A percentile compares a stretch with the other conserved stretches of the same genome.
These are phyloP conservation scores for Parazoanthus swiftii DNA, from an alignment of 92 coral and sea anemone species.

Conservation along the genomic window DNA sequence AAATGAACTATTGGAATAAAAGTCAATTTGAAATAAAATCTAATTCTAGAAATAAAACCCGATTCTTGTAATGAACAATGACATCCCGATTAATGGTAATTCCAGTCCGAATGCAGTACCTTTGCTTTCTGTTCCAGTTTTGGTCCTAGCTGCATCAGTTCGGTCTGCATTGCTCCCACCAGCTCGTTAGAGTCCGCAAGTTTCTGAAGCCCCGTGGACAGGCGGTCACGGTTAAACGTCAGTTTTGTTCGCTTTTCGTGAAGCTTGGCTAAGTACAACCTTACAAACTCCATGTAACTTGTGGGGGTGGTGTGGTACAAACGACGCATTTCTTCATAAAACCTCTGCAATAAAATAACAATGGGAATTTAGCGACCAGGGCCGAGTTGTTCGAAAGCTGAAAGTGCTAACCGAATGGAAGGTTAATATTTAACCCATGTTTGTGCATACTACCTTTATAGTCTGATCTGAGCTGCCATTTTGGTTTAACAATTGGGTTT, in stretches of 20 bases:
- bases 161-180: slow-evolving; percentile 87
- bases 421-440: too few species aligned
- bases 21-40: too few species aligned
- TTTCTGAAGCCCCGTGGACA: slow-evolving; percentile 77
- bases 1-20: background rate
- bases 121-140: slow-evolving; percentile 81
- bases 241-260: slow-evolving; percentile 73
- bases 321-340: slow-evolving; percentile 78
- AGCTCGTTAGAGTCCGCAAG: slow-evolving; percentile 80
- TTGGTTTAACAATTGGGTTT: too few species aligned
- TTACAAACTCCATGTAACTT: slow-evolving; percentile 89
- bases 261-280: slow-evolving; percentile 63
- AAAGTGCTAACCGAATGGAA: too few species aligned
- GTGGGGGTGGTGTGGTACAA: slow-evolving; percentile 89
- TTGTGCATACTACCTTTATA: too few species aligned
- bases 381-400: too few species aligned
- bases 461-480: too few species aligned
- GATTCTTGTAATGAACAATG: too few species aligned
- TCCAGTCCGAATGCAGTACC: slow-evolving; percentile 38
- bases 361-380: background rate
- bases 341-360: slow-evolving; percentile 40
- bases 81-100: too few species aligned
- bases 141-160: slow-evolving; percentile 85
- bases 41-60: too few species aligned
- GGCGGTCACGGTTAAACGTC: slow-evolving; percentile 68